Evolutionary conservation across 1,140 invertebrate species (phyloP), one percentile per base, ranked within the genome.

Genomic region (Drosophila arawakana): DNA sequence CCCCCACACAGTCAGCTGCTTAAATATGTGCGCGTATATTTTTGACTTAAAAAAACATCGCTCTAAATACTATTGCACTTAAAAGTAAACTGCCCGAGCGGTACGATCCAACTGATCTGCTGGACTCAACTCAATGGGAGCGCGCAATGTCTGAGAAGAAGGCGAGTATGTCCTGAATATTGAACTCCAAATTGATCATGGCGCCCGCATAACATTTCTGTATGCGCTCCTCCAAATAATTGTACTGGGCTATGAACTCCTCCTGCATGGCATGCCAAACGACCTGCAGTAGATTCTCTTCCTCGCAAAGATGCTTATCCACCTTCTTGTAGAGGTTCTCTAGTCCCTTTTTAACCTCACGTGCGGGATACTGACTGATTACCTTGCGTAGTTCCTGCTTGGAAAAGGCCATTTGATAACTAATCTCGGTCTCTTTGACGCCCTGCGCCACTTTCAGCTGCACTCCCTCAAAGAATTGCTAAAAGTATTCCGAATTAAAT

Each of bases 251-350:
- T 77, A 99, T 97, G 93, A 99, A 99, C 94, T 99, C 98, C 93
- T 99, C 97, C 94, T 99, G 98, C 98, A 99, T 99, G 82, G 98
- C 98, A 92, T 98, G 95, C 99, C 99, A 99, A 57, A 99, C 98
- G 30, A 97, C 97, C 94, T 99, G 98, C 67, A 99, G 93, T 35
- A 99, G 94, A 93, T 98, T 98, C 89, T 98, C 97, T 92, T 99
- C 98, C 93, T 99, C 98, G 81, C 96, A 97, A 6, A 99, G 93
- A 93, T 99, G 98, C 93, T 99, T 99, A 90, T 98, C 98, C 13
- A 99, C 98, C 93, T 99, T 99, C 92, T 96, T 97, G 93, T 99
- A 99, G 55, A 99, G 94, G 91, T 97, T 95, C 91, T 99, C 98
- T 30, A 99, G 93, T 0, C 98, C 98, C 93, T 97, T 98, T 93